Conservation (phyloP, 1,140 invertebrate genomes). For the Drosophila orena region DNA sequence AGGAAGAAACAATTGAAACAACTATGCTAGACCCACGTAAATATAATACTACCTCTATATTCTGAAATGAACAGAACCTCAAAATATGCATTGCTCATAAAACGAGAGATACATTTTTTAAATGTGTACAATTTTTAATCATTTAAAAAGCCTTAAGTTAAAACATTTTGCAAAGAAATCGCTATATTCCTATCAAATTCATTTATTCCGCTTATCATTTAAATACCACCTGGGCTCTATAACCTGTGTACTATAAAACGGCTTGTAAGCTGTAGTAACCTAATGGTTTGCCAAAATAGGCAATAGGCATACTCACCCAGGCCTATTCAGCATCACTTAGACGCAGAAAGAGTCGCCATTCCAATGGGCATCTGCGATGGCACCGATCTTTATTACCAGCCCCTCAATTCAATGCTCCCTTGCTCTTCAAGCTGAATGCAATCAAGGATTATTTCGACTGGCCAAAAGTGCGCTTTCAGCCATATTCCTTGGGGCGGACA, state of each 20-base stretch:
- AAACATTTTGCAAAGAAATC: no score
- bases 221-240: not conserved
- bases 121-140: no score
- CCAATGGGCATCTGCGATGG: conserved; percentile 23
- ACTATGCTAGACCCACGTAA: not conserved
- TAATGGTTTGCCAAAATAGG: not conserved
- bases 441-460: conserved; percentile 60
- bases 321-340: conserved; percentile 10
- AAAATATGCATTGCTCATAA: no score
- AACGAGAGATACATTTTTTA: no score
- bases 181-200: no score
- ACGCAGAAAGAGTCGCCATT: conserved; percentile 23
- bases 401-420: not conserved
- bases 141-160: no score
- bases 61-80: no score
- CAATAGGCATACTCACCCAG: not conserved
- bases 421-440: conserved; percentile 42
- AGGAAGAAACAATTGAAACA: not conserved
- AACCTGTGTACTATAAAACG: not conserved
- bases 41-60: not conserved
- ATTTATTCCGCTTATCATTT: not conserved
- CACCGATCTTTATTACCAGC: not conserved
- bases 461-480: conserved; percentile 56
- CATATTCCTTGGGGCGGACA: conserved; percentile 29
- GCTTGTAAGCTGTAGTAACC: not conserved